Base-by-base conservation (phyloP, 92 coral and sea anemone genomes). In the Umimayanthus kanabou region DNA sequence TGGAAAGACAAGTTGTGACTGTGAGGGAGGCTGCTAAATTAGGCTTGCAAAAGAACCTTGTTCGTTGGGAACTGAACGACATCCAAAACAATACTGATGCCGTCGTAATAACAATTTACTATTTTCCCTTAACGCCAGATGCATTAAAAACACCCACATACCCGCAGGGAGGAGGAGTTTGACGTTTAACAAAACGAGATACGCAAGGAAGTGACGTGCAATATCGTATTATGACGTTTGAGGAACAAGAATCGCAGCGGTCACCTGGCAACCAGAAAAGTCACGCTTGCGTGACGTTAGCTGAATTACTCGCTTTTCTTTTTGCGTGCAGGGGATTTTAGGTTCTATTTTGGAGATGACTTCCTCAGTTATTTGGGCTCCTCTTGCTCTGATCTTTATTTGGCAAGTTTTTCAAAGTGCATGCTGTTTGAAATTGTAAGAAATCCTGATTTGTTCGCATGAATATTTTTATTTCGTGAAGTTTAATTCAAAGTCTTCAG, bases 271-370 rank as follows among this genome's bases (percentile, higher is more conserved):
- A 80, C 84, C 15, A 53, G 22, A 57, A 9, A 80, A 80, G 84
- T 80, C 84, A 80, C 84, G 84, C 84, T 80, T 53, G 84, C 84
- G 84, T 80, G 84, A 80, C 84, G 84, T 80, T 80, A 80, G 30
- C 83, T 25, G 28, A 55, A 79, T 79, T 79, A 79, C 39, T 55
- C 47, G 72, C 72, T 80, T 33, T 53, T 80, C 72, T 55, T 80
- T 79, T 57, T 57, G 45, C 71, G 84, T 37, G 84, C 72, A 39
- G 84, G 84, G 84, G 30, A 72, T 80, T 80, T 80, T 57, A 33
- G 23, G 30, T 45, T 80, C 84, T 80, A 80, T 80, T 80, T 80
- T 80, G 37, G 16, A 30, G 49, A n/a, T 6, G 42, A 80, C 84
- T 80, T 80, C 84, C 84, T 16, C 6, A 37, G 14, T 28, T 30